Evolutionary conservation across 2,113 vertebrate genomes (phyloP).

Genomic region (Misgurnus anguillicaudatus): DNA sequence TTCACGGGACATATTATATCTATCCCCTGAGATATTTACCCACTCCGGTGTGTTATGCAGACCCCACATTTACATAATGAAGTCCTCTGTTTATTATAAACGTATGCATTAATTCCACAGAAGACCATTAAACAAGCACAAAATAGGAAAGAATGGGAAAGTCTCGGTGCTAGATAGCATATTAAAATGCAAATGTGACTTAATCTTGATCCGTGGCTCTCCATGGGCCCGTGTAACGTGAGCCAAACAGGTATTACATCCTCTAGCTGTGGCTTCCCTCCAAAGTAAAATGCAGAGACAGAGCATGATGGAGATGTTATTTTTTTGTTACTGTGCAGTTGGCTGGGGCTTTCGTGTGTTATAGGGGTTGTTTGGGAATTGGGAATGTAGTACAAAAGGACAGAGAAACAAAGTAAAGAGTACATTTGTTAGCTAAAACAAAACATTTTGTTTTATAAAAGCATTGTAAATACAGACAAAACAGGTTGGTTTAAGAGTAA

Average conservation of each 20-base stretch:
- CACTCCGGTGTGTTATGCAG: slow-evolving; percentile 54
- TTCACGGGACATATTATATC: slow-evolving; percentile 56
- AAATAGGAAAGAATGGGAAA: slow-evolving; percentile 67
- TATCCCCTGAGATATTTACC: slow-evolving; percentile 59
- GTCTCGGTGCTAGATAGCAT: slow-evolving; percentile 59
- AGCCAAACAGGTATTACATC: slow-evolving; percentile 61
- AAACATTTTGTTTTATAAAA: slow-evolving; percentile 26
- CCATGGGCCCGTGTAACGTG: slow-evolving; percentile 54
- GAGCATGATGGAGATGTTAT: slow-evolving; percentile 56
- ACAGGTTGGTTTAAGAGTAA: too few species aligned
- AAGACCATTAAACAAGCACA: slow-evolving; percentile 74
- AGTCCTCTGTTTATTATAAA: slow-evolving; percentile 74
- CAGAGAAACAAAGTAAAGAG: slow-evolving; percentile 25
- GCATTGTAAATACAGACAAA: slow-evolving; percentile 32
- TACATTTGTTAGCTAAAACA: slow-evolving; percentile 19
- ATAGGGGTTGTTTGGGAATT: slow-evolving; percentile 45
- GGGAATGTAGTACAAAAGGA: slow-evolving; percentile 18
- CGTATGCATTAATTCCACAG: slow-evolving; percentile 65
- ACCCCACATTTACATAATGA: slow-evolving; percentile 72
- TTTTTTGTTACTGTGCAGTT: slow-evolving; percentile 62
- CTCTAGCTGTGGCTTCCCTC: slow-evolving; percentile 50
- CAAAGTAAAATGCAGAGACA: slow-evolving; percentile 24
- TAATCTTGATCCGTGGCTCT: slow-evolving; percentile 60
- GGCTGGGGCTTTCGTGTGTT: slow-evolving; percentile 60
- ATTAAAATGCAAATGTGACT: slow-evolving; percentile 74